Evolutionary conservation across 2,888 invertebrate genomes (phyloP), one percentile per base, ranked within the genome.

Genomic region (Adineta ricciae): DNA sequence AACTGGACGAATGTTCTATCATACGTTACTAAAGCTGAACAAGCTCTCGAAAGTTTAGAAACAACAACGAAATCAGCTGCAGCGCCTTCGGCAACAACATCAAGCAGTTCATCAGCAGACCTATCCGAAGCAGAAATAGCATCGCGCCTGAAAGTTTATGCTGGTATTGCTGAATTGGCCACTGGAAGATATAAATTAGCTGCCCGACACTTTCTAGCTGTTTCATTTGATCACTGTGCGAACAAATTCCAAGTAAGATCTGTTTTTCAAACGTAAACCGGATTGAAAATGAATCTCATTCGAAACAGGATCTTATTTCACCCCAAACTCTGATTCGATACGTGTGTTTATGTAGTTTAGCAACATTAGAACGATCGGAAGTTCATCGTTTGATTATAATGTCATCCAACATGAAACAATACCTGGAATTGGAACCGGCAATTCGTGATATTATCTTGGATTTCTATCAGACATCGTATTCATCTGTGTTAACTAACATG

Each of bases 1-100:
- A 97, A 97, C 92, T 98, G 97, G 97, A 95, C 96, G 24, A 97
- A 97, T 91, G 97, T 98, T 84, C 92, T 96, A 87, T 96, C 96
- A 91, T 98, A 97, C 91, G 96, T 97, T 54, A 95, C 95, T 86
- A 97, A 97, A 92, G 97, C 97, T 72, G 97, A 97, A 91, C 94
- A 94, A 87, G 73, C 84, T 36, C 38, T 86, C 21, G 86, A 86
- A 41, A 78, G 41, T 78, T n/a, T 78, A 11, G 78, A 78, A 78
- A 14, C 38, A 2, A 24, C 41, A 78, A 0, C 41, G 14, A 41
- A 41, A 41, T 5, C 11, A 46, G 8, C 46, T 46, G 46, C 11
- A 46, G 11, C 46, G 11, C 46, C 46, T 46, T 64, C 64, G 7
- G 19, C 27, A 24, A 73, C 72, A 41, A 41, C 38, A 41, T 8